Percentiles rank a stretch among this genome's conserved stretches.
phyloP scores from a whole-genome alignment of 2,113 vertebrate genomes.

The Dicerorhinus sumatrensis region DNA sequence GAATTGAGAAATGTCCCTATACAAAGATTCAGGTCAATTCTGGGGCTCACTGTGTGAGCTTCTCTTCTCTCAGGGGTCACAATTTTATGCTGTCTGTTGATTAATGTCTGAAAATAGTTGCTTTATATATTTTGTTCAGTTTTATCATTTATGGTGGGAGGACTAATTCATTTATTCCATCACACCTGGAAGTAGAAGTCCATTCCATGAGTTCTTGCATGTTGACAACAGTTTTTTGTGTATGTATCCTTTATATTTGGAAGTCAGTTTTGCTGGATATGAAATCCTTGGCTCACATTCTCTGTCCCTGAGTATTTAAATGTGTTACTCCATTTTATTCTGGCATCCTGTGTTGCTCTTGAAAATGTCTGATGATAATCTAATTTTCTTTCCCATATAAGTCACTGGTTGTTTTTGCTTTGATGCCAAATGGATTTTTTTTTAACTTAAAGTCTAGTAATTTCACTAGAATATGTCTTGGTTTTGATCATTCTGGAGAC shows the following conservation, averaged over 20 bases:
- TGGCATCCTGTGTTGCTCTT: not conserved
- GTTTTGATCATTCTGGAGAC: not conserved
- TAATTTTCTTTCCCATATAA: not conserved
- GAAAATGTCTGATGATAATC: slow-evolving; percentile 4
- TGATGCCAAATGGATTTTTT: not conserved
- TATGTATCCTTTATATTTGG: not conserved
- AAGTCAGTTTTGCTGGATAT: slow-evolving; percentile 7
- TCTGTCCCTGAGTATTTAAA: not conserved
- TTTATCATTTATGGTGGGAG: not conserved
- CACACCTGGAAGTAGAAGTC: not conserved
- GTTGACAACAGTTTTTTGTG: not conserved
- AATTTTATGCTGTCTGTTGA: not conserved
- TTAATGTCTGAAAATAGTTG: not conserved
- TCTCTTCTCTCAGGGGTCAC: not conserved
- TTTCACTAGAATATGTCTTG: not conserved
- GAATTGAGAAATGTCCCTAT: not conserved
- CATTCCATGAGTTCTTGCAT: not conserved
- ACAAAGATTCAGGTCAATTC: not conserved
- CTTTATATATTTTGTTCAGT: not conserved
- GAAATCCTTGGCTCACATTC: slow-evolving; percentile 1
- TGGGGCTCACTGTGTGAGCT: not conserved
- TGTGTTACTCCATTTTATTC: not conserved
- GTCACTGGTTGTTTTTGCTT: not conserved
- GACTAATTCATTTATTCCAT: not conserved
- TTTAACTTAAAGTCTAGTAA: not conserved